Evolutionary conservation across 2,888 invertebrate species (phyloP).

Genomic region (Philopedon plagiatum): DNA sequence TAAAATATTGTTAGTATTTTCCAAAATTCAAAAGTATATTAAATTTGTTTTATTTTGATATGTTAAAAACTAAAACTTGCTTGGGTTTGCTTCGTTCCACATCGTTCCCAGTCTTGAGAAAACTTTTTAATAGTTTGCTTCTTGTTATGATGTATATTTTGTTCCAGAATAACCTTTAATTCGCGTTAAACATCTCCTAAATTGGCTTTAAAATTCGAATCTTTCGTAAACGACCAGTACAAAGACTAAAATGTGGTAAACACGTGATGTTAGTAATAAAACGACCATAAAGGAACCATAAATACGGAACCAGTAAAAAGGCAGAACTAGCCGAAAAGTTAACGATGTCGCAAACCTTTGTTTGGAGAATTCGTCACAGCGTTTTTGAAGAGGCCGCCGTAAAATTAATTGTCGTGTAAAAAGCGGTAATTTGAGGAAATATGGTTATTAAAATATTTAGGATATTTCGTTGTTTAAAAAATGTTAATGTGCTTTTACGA

Average conservation of each 20-base stretch:
- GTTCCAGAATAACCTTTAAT: too few relatives aligned
- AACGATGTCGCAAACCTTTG: slow-evolving; percentile 19
- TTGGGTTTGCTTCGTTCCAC: too few relatives aligned
- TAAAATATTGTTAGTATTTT: too few relatives aligned
- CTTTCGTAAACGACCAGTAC: slow-evolving; percentile 3
- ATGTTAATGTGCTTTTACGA: too few relatives aligned
- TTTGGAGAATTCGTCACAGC: background rate
- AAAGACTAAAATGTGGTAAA: slow-evolving; percentile 15
- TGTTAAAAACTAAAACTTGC: too few relatives aligned
- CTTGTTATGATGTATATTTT: too few relatives aligned
- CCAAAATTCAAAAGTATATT: too few relatives aligned
- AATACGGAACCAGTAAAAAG: slow-evolving; percentile 16
- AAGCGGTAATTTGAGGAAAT: slow-evolving; percentile 10
- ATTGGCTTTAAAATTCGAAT: background rate
- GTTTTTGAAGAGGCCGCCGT: slow-evolving; percentile 14
- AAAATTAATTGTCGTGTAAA: slow-evolving; percentile 8
- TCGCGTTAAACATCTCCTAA: background rate
- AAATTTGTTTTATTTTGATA: too few relatives aligned
- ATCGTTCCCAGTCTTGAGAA: too few relatives aligned
- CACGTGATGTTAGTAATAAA: slow-evolving; percentile 9
- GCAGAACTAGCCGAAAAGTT: slow-evolving; percentile 10
- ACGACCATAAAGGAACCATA: slow-evolving; percentile 6
- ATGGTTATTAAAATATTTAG: background rate
- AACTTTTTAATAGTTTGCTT: too few relatives aligned
- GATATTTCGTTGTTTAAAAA: too few relatives aligned